These are phyloP conservation scores for Lophotis ruficrista DNA, from an alignment of 2,113 vertebrate genomes.

Conservation along the genomic window DNA sequence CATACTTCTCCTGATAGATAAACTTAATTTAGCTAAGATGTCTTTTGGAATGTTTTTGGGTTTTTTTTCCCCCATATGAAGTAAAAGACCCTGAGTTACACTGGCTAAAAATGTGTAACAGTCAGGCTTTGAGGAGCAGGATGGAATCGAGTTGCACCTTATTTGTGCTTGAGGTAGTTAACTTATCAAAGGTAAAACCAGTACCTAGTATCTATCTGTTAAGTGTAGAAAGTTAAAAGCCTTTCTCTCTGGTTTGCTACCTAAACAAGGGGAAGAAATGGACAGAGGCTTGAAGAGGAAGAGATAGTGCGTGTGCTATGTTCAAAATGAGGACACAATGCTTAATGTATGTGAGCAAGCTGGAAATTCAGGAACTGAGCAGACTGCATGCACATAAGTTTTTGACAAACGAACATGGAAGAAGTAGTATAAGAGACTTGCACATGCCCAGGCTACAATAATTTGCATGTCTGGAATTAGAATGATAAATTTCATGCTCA, in stretches of 20 bases:
- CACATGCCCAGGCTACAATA: neutral
- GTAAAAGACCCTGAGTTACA: neutral
- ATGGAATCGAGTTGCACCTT: neutral
- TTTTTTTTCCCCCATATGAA: neutral
- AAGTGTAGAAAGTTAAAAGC: neutral
- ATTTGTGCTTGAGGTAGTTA: neutral
- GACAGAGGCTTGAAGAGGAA: neutral
- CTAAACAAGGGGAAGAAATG: neutral
- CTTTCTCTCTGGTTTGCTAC: neutral
- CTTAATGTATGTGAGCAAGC: neutral
- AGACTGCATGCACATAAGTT: neutral
- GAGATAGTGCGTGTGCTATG: neutral
- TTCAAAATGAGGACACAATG: neutral
- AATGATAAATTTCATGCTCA: neutral
- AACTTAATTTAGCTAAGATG: neutral
- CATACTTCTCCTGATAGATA: neutral
- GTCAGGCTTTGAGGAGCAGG: neutral
- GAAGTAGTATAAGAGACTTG: neutral
- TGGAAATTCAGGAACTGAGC: neutral
- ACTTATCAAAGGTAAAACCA: neutral
- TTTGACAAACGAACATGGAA: neutral
- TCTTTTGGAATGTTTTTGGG: neutral
- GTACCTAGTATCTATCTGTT: neutral
- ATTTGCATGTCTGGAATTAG: neutral
- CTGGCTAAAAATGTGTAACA: neutral